A percentile compares a stretch with the other conserved stretches of the same genome.
Conservation (phyloP, 2,888 invertebrate genomes). For the Mayetiola destructor region DNA sequence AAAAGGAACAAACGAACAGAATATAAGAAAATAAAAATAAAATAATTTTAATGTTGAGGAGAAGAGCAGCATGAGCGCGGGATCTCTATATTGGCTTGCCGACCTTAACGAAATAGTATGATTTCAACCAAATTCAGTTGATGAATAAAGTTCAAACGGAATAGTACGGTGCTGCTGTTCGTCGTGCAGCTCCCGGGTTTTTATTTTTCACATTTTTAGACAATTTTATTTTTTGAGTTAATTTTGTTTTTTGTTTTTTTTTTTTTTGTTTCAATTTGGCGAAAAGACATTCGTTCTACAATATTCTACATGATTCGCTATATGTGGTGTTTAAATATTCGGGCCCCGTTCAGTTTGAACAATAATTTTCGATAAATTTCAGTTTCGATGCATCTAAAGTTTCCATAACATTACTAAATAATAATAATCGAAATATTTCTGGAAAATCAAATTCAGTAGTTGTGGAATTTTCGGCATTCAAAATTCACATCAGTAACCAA, state of each 20-base stretch:
- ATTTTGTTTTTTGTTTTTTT: slow-evolving; percentile 6
- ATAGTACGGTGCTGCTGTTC: slow-evolving; percentile 27
- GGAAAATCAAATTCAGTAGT: too few relatives aligned
- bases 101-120: slow-evolving; percentile 13
- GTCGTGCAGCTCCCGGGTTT: slow-evolving; percentile 24
- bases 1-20: slow-evolving; percentile 8
- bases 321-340: too few relatives aligned
- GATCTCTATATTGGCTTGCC: slow-evolving; percentile 1
- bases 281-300: too few relatives aligned
- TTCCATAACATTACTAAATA: too few relatives aligned
- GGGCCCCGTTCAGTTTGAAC: too few relatives aligned
- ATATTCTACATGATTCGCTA: too few relatives aligned
- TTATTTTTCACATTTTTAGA: slow-evolving; percentile 17
- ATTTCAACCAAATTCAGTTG: slow-evolving; percentile 23
- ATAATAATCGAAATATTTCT: too few relatives aligned
- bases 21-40: background rate
- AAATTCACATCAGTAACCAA: too few relatives aligned
- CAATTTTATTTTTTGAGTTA: slow-evolving; percentile 6
- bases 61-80: slow-evolving; percentile 6
- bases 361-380: too few relatives aligned
- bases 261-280: background rate
- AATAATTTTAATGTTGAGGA: background rate
- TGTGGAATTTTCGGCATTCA: too few relatives aligned
- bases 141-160: slow-evolving; percentile 32
- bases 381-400: too few relatives aligned